Conservation (phyloP, 1,140 invertebrate species). For the Daktulosphaira vitifoliae region DNA sequence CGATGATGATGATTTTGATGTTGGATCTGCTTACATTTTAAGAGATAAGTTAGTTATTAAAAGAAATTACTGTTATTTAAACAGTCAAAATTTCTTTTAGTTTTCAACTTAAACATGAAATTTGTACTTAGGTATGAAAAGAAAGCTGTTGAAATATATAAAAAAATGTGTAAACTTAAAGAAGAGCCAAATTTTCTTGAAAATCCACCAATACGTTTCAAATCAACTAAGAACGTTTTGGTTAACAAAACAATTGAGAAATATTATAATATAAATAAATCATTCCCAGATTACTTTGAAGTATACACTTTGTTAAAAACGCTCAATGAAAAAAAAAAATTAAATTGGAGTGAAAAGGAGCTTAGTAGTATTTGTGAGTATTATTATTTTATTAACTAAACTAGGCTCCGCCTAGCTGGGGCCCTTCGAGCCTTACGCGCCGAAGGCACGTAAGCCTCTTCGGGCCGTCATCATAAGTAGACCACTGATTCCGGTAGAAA, state of each 20-base stretch:
- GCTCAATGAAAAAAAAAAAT: conserved; percentile 3
- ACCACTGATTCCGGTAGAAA: no score
- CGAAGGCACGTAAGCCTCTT: no score
- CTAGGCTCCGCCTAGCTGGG: no score
- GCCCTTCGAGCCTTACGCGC: no score
- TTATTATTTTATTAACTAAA: no score
- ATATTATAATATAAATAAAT: conserved; percentile 16
- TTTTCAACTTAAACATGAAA: no score
- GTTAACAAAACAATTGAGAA: conserved; percentile 23
- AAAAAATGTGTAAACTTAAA: conserved; percentile 1
- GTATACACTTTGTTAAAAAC: conserved; percentile 15
- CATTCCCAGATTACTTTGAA: conserved; percentile 19
- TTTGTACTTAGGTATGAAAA: conserved; percentile 14
- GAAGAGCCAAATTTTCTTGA: conserved; percentile 11
- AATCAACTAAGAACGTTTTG: not conserved
- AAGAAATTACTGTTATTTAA: no score
- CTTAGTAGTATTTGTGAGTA: conserved; percentile 11
- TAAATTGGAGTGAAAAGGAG: conserved; percentile 15
- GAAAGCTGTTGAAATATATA: conserved; percentile 10
- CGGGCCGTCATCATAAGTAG: no score
- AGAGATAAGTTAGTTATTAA: not conserved
- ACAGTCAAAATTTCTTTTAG: no score
- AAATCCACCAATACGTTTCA: conserved; percentile 2
- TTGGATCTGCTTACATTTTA: not conserved
- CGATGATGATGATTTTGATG: not conserved